A percentile compares a stretch with the other conserved stretches of the same genome.
These are phyloP conservation scores for Choristoneura rosaceana DNA, from an alignment of 2,888 invertebrate species.

Conservation along the genomic window DNA sequence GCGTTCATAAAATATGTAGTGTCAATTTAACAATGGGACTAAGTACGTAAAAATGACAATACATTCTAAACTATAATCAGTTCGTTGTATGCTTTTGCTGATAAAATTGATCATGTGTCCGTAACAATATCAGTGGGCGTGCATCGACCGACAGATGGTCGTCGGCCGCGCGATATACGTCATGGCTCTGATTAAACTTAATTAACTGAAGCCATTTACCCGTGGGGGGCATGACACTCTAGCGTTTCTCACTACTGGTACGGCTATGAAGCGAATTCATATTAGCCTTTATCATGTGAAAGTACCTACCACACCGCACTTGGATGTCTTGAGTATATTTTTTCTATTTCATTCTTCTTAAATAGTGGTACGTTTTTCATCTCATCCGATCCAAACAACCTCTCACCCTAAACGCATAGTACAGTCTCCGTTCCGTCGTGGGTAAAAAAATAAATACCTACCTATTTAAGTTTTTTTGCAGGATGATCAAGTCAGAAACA, in stretches of 20 bases:
- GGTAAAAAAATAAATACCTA: too few relatives aligned
- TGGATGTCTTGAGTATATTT: too few relatives aligned
- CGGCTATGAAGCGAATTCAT: neutral
- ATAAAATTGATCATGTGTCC: slow-evolving; percentile 43
- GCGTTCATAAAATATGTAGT: too few relatives aligned
- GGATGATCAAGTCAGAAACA: too few relatives aligned
- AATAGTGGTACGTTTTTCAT: too few relatives aligned
- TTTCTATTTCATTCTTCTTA: too few relatives aligned
- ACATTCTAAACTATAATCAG: slow-evolving; percentile 46
- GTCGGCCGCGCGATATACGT: slow-evolving; percentile 58
- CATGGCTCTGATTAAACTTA: slow-evolving; percentile 83
- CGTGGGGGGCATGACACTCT: slow-evolving; percentile 51
- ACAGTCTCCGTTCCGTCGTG: too few relatives aligned
- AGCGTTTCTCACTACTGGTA: slow-evolving; percentile 24
- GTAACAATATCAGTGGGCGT: slow-evolving; percentile 82
- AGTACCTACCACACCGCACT: neutral
- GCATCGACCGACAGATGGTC: slow-evolving; percentile 76
- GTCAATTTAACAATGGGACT: too few relatives aligned
- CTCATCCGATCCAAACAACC: too few relatives aligned
- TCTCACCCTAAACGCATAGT: too few relatives aligned
- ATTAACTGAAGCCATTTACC: slow-evolving; percentile 85
- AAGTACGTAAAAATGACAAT: too few relatives aligned
- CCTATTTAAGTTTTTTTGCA: too few relatives aligned
- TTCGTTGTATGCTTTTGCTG: neutral
- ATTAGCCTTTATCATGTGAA: slow-evolving; percentile 5